A percentile compares a stretch with the other conserved stretches of the same genome.
Conservation (phyloP, 2,888 invertebrate genomes). For the Gasteruption jaculator region DNA sequence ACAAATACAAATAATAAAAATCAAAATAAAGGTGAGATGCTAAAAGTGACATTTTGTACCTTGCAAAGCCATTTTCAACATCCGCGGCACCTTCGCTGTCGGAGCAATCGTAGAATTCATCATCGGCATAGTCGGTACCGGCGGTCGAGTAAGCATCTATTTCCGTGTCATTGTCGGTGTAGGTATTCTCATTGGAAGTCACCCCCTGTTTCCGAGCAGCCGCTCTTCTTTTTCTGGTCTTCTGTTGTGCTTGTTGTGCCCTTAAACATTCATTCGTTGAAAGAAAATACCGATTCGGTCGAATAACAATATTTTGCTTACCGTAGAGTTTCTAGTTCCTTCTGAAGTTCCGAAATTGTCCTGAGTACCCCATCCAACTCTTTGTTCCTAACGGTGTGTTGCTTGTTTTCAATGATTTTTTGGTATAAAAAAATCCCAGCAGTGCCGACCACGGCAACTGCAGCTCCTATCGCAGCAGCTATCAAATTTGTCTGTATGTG, state of each 20-base stretch:
- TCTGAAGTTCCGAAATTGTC: constrained; percentile 36
- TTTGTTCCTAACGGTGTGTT: constrained; percentile 28
- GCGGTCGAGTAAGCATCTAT: constrained; percentile 41
- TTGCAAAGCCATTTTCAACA: constrained; percentile 40
- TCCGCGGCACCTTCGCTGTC: constrained; percentile 37
- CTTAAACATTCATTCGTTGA: constrained; percentile 19
- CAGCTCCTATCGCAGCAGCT: constrained; percentile 41
- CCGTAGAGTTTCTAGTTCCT: constrained; percentile 39
- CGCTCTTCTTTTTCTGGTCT: constrained; percentile 33
- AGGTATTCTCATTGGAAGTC: constrained; percentile 33
- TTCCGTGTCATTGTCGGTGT: constrained; percentile 41
- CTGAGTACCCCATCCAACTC: constrained; percentile 37
- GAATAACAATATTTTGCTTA: constrained; percentile 21
- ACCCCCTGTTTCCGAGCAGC: constrained; percentile 26
- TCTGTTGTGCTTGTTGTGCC: constrained; percentile 34
- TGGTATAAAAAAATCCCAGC: constrained; percentile 42
- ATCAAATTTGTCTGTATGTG: constrained; percentile 35
- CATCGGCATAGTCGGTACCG: constrained; percentile 44
- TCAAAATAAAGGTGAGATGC: constrained; percentile 1
- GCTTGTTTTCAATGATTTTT: constrained; percentile 34
- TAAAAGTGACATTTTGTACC: too few relatives aligned
- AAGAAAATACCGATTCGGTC: constrained; percentile 6
- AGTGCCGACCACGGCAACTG: constrained; percentile 42
- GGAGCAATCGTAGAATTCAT: constrained; percentile 48
- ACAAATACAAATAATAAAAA: constrained; percentile 12